phyloP scores from a whole-genome alignment of 2,113 vertebrate genomes.

The Onychostruthus taczanowskii region DNA sequence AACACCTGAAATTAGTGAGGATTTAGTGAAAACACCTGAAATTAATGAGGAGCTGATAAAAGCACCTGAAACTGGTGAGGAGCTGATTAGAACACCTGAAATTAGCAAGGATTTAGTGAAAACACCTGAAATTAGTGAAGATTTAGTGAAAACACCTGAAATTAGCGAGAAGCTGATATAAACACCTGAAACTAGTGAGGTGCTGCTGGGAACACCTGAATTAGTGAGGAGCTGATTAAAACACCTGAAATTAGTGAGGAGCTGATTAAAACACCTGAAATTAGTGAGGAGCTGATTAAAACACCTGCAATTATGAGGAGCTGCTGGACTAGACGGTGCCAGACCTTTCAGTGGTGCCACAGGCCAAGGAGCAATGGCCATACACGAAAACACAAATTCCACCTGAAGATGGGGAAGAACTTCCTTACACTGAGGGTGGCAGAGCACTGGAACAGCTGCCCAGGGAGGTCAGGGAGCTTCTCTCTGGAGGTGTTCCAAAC shows the following conservation, averaged over 20 bases:
- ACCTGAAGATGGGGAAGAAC: not conserved
- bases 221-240: fast-evolving
- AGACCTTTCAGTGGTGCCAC: too few relatives aligned
- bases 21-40: not conserved
- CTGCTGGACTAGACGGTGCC: not conserved
- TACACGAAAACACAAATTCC: not conserved
- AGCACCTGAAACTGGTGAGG: not conserved
- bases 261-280: not conserved
- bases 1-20: not conserved
- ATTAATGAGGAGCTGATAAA: fast-evolving
- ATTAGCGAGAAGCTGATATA: too few relatives aligned
- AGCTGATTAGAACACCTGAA: not conserved
- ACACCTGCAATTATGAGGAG: too few relatives aligned
- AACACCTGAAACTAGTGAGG: not conserved
- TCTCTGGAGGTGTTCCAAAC: not conserved
- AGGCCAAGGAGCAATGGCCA: not conserved
- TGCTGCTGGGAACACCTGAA: not conserved
- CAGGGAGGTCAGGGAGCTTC: not conserved
- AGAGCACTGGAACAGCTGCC: not conserved
- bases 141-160: too few relatives aligned
- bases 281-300: not conserved
- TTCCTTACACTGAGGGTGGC: not conserved
- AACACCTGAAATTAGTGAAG: too few relatives aligned
- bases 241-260: too few relatives aligned
- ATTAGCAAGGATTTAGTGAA: too few relatives aligned